Conservation (phyloP, 2,888 invertebrate genomes). For the Mythimna ferrago region DNA sequence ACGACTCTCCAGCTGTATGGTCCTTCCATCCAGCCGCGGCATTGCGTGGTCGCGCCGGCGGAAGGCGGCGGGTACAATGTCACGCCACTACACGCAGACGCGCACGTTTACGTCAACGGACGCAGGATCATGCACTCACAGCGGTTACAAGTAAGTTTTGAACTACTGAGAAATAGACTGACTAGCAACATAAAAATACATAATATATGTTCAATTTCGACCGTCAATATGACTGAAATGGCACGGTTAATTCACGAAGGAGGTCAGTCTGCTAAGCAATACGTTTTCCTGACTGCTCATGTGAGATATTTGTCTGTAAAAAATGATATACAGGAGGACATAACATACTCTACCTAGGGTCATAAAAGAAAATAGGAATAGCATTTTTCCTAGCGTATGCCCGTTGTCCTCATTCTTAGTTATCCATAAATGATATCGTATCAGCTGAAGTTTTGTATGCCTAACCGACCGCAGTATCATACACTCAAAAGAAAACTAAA, state of each 20-base stretch:
- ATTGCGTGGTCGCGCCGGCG: constrained; percentile 98
- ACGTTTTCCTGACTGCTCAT: background rate
- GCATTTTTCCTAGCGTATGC: background rate
- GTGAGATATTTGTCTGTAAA: background rate
- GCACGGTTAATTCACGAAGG: no score
- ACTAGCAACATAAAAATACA: no score
- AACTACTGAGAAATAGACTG: background rate
- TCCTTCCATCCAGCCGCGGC: constrained; percentile 97
- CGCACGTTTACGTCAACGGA: constrained; percentile 98
- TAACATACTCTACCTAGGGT: background rate
- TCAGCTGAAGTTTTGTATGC: no score
- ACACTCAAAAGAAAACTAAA: background rate
- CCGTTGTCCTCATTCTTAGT: no score
- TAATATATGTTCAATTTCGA: no score
- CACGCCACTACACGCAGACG: constrained; percentile 98
- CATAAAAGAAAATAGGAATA: background rate
- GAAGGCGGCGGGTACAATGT: constrained; percentile 98
- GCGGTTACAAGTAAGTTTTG: constrained; percentile 93
- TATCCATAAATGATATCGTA: background rate
- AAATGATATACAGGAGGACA: background rate
- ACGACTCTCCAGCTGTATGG: constrained; percentile 95
- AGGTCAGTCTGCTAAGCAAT: background rate
- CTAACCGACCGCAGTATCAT: no score
- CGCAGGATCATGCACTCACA: constrained; percentile 98
- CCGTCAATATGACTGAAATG: no score